A percentile compares a stretch with the other conserved stretches of the same genome.
These are phyloP conservation scores for Alexandromys fortis DNA, from an alignment of 2,113 vertebrate genomes.

Conservation along the genomic window DNA sequence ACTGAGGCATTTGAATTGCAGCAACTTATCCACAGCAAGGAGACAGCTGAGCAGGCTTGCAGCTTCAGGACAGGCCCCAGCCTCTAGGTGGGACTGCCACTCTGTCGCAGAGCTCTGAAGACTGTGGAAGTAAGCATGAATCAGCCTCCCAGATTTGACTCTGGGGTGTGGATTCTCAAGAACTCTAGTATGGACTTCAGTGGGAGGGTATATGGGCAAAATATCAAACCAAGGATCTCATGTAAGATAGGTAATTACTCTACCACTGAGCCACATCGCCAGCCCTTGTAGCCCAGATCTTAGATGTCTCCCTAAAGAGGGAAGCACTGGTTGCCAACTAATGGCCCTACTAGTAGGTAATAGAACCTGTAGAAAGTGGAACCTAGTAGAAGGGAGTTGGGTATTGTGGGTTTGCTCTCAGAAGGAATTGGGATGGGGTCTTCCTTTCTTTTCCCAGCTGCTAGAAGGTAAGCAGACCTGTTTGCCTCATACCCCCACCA, in stretches of 20 bases:
- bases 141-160: neutral
- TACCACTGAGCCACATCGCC: neutral
- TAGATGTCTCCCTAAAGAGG: neutral
- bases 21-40: no score
- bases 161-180: accelerated
- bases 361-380: neutral
- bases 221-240: neutral
- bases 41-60: accelerated
- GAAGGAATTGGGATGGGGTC: neutral
- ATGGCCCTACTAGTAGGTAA: neutral
- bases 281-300: neutral
- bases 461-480: neutral
- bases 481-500: neutral
- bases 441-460: neutral
- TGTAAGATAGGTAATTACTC: neutral
- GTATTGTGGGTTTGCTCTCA: neutral
- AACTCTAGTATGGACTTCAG: neutral
- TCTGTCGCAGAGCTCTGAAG: neutral
- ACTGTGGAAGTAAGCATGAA: neutral
- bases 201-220: neutral
- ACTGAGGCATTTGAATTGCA: neutral
- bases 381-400: neutral
- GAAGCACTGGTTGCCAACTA: neutral
- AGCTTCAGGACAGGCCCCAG: neutral
- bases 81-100: accelerated